Percentiles rank a stretch among this genome's conserved stretches.
Evolutionary conservation across 2,888 invertebrate species (phyloP).

Genomic region (Phortica okadai): DNA sequence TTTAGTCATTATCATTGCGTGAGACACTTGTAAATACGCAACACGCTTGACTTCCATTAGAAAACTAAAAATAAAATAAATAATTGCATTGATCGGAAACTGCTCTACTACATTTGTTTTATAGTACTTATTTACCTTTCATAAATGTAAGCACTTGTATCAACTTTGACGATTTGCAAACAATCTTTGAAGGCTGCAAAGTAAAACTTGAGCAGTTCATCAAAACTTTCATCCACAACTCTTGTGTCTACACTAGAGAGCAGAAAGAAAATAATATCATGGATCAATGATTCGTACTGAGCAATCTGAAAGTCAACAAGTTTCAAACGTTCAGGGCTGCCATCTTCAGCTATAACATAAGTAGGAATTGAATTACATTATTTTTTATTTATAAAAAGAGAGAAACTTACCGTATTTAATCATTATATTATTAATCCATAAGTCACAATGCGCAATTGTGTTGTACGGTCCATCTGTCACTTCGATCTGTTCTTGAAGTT

Average conservation of each 20-base stretch:
- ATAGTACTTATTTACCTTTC: slow-evolving; percentile 65
- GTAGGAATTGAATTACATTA: not conserved
- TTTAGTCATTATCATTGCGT: slow-evolving; percentile 78
- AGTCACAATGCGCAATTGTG: slow-evolving; percentile 79
- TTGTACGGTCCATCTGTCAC: slow-evolving; percentile 76
- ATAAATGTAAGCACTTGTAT: slow-evolving; percentile 74
- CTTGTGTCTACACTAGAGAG: slow-evolving; percentile 78
- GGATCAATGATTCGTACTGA: slow-evolving; percentile 77
- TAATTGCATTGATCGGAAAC: not conserved
- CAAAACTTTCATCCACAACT: slow-evolving; percentile 76
- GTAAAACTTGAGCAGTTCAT: slow-evolving; percentile 78
- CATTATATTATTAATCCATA: slow-evolving; percentile 82
- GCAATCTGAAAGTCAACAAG: slow-evolving; percentile 81
- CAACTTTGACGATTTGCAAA: slow-evolving; percentile 74
- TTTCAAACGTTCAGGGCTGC: slow-evolving; percentile 77
- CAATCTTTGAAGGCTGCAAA: slow-evolving; percentile 77
- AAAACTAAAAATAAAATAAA: slow-evolving; percentile 57
- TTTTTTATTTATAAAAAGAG: not conserved
- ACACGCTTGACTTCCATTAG: slow-evolving; percentile 75
- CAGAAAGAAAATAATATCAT: slow-evolving; percentile 79
- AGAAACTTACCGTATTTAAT: slow-evolving; percentile 74
- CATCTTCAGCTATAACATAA: slow-evolving; percentile 59
- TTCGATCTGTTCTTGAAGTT: slow-evolving; percentile 54
- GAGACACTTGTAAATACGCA: slow-evolving; percentile 76
- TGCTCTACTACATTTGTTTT: not conserved